Base-by-base conservation (phyloP, 2,797 vertebrate genomes). In the Cetoscarus ocellatus region DNA sequence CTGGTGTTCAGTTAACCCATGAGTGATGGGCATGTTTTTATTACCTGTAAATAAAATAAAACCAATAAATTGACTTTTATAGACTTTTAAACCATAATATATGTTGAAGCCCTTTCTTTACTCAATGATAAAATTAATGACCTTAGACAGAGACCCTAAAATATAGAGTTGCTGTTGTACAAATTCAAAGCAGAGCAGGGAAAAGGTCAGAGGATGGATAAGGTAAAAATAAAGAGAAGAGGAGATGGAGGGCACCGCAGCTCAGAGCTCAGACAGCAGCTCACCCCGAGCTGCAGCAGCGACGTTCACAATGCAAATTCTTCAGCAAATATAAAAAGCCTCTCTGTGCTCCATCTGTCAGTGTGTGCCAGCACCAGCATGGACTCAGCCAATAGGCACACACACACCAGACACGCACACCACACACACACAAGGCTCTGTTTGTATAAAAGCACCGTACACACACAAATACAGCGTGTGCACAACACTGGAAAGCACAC, bases 271-370 rank as follows among this genome's bases (percentile, higher is more conserved):
- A 73, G 60, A 56, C 43, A 69, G 67, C 67, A 74, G 70, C 55
- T 80, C 55, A 50, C 59, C 58, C 66, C 7, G 7, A 76, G 83
- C 71, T 68, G 70, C 83, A 72, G 72, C 83, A 77, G 54, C 35
- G 74, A 66, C n/a, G 50, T 78, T 75, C 87, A 90, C 85, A 88
- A 94, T 91, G 88, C 86, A 90, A 91, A 93, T 92, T 84, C 77
- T 77, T 79, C 75, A 79, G 75, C 82, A 80, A 87, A 83, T 74
- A 83, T 78, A 82, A 88, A 84, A 80, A 80, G 73, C 72, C 67
- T 82, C 85, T 88, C 75, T 90, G 82, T 85, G 49, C 70, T 67
- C 69, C 73, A 79, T 84, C 79, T 86, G 87, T 86, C 86, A 87
- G 70, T 72, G 79, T 81, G 88, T 84, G 86, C 80, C 90, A 89